phyloP scores from a whole-genome alignment of 1,140 invertebrate genomes.

The Rhyacophila brunnea region DNA sequence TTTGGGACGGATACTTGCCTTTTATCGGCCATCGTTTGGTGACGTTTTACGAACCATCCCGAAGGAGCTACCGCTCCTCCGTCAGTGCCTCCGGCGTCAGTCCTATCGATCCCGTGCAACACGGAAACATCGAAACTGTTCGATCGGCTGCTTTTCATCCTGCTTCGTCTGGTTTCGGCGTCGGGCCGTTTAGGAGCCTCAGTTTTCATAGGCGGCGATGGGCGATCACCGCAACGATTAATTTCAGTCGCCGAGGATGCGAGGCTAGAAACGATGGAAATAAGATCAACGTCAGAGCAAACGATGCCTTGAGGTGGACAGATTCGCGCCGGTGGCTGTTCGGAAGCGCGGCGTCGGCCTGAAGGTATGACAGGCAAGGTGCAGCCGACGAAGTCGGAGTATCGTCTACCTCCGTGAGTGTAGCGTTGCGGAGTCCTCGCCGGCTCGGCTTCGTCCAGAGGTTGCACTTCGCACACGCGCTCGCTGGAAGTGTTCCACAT shows the following conservation, averaged over 20 bases:
- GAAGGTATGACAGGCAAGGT: conserved; percentile 49
- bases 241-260: conserved; percentile 79
- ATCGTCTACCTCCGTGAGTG: conserved; percentile 60
- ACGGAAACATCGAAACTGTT: conserved; percentile 81
- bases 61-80: conserved; percentile 56
- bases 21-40: conserved; percentile 69
- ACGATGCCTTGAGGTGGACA: conserved; percentile 61
- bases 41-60: conserved; percentile 73
- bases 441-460: conserved; percentile 61
- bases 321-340: conserved; percentile 57
- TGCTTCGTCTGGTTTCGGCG: conserved; percentile 51
- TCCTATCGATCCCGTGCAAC: conserved; percentile 55
- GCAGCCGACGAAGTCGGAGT: conserved; percentile 66
- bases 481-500: conserved; percentile 79
- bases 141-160: conserved; percentile 65
- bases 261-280: conserved; percentile 73
- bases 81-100: conserved; percentile 41
- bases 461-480: conserved; percentile 76
- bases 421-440: conserved; percentile 56
- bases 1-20: conserved; percentile 48
- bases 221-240: conserved; percentile 58
- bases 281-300: conserved; percentile 76
- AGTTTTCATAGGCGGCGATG: conserved; percentile 34
- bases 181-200: conserved; percentile 10
- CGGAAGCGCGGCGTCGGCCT: conserved; percentile 62